Evolutionary conservation across 30 jellyfish, hydroid and myxozoan species (phyloP).

Genomic region (Aurelia sp.): DNA sequence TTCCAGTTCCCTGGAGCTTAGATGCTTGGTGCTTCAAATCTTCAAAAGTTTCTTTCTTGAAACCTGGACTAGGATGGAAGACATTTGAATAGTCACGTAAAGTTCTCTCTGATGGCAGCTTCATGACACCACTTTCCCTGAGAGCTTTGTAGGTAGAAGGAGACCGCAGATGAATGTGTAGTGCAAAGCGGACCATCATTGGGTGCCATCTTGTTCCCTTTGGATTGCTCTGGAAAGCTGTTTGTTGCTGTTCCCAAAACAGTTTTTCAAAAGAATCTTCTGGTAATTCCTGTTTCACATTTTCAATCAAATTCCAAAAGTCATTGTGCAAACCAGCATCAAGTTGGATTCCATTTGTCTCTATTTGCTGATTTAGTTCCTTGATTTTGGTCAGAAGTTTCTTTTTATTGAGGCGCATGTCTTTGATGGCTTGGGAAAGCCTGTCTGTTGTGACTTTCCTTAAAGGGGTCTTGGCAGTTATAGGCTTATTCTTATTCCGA

Average conservation of each 20-base stretch:
- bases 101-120: constrained; percentile 57
- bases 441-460: constrained; percentile 35
- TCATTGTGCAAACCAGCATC: constrained; percentile 61
- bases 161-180: constrained; percentile 47
- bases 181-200: constrained; percentile 50
- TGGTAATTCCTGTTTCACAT: constrained; percentile 36
- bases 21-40: not conserved
- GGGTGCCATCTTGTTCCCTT: constrained; percentile 71
- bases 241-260: constrained; percentile 64
- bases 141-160: constrained; percentile 57
- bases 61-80: not conserved
- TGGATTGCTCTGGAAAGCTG: constrained; percentile 53
- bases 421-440: constrained; percentile 50
- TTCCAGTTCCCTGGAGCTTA: constrained; percentile 11
- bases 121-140: constrained; percentile 29
- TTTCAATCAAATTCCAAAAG: constrained; percentile 25
- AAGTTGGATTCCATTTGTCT: constrained; percentile 33
- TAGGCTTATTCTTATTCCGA: constrained; percentile 36
- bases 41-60: not conserved
- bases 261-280: constrained; percentile 52
- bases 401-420: constrained; percentile 38
- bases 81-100: constrained; percentile 49
- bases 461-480: constrained; percentile 47
- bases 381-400: constrained; percentile 22
- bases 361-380: constrained; percentile 44